Base-by-base conservation (phyloP, 2,888 invertebrate genomes). In the Agrotis puta region DNA sequence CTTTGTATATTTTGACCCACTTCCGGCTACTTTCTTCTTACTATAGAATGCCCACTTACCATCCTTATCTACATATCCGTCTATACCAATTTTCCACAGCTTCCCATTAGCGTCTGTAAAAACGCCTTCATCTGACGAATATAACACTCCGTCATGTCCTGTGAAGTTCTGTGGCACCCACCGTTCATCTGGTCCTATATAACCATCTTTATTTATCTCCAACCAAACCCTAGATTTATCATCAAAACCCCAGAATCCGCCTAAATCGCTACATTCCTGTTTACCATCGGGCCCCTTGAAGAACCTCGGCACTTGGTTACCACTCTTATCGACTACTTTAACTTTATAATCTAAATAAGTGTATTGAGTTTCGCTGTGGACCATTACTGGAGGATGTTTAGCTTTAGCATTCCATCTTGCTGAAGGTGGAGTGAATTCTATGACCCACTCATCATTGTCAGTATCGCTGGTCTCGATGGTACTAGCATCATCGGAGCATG, bases 201-300 rank as follows among this genome's bases (percentile, higher is more conserved):
- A 96, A 20, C 96, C 96, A 68, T 96, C 95, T 88, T 93, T 95
- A 84, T 93, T 95, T 11, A 96, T 94, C 80, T 96, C 95, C 74
- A 91, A 62, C 96, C 96, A 96, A 64, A 87, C 69, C 33, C 91
- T 65, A 1, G 13, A 16, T 54, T 65, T 90, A 14, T 87, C 85
- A 3, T 43, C 7, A n/a, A 88, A 92, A 57, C 88, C 86, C 94
- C 94, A 95, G 80, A 96, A 96, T 2, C 96, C 96, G 13, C 96
- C 96, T 51, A 96, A 89, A 86, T 96, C 96, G 70, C 94, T 95
- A 70, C 96, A 96, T 83, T 92, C 92, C 66, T 92, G 91, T 81
- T 92, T 94, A 6, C 95, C 96, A 80, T 95, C 94, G 1, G 93
- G 94, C 14, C 94, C 94, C 86, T 92, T 95, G 74, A 96, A 96